These are phyloP conservation scores for Ophion slaviceki DNA, from an alignment of 2,888 invertebrate species.

Conservation along the genomic window DNA sequence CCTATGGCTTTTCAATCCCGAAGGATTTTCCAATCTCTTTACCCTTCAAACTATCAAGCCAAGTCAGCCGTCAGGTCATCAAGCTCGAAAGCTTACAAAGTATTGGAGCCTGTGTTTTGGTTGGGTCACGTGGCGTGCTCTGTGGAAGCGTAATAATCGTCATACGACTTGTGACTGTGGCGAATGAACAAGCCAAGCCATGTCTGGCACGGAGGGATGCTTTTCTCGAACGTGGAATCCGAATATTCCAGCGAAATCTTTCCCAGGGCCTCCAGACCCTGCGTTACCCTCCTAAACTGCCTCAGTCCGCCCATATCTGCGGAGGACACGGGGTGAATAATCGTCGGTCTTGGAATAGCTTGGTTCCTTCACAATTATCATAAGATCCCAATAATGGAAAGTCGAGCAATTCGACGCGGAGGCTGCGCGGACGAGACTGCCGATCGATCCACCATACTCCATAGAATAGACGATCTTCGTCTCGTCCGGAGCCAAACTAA, in stretches of 20 bases:
- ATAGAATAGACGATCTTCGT: conserved; percentile 3
- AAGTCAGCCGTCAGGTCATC: no score
- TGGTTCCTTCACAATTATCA: conserved; percentile 70
- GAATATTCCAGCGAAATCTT: no score
- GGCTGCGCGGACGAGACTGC: background rate
- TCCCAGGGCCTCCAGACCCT: background rate
- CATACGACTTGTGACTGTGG: no score
- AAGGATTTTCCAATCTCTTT: background rate
- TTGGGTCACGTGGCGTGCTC: no score
- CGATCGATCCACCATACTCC: conserved; percentile 19
- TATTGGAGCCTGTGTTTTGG: no score
- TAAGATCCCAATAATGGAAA: conserved; percentile 71
- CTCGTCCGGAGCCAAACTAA: background rate
- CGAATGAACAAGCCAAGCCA: no score
- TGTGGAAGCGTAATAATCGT: no score
- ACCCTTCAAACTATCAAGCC: no score
- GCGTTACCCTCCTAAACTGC: background rate
- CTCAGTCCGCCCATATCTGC: conserved; percentile 11
- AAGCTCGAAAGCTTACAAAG: no score
- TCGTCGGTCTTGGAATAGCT: conserved; percentile 38
- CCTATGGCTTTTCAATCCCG: background rate
- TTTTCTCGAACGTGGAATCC: no score
- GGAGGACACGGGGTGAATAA: conserved; percentile 43
- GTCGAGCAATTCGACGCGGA: conserved; percentile 19
- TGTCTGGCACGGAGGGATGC: no score